A percentile compares a stretch with the other conserved stretches of the same genome.
These are phyloP conservation scores for Crocidura indochinensis DNA, from an alignment of 2,797 vertebrate species.

Conservation along the genomic window DNA sequence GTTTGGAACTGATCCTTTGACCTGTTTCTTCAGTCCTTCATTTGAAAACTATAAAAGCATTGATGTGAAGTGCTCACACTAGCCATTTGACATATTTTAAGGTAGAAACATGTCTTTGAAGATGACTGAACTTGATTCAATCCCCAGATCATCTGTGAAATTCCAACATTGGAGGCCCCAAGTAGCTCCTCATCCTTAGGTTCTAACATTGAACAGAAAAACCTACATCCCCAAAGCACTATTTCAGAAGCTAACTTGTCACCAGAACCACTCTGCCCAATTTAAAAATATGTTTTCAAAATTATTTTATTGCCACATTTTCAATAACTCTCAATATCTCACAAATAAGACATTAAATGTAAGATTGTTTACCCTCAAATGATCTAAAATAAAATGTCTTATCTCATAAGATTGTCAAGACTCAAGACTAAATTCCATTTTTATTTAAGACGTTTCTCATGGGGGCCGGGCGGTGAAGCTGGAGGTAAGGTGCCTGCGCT, in stretches of 20 bases:
- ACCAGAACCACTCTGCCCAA: too few species aligned
- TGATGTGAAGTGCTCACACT: background rate
- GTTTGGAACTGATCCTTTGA: background rate
- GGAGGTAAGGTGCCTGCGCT: too few species aligned
- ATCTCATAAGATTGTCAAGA: slow-evolving; percentile 21
- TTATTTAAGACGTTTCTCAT: slow-evolving; percentile 57
- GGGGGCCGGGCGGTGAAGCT: too few species aligned
- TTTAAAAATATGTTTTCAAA: background rate
- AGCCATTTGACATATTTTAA: background rate
- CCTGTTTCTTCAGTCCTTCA: background rate
- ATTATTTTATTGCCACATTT: background rate
- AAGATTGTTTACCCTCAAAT: background rate
- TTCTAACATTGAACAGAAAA: too few species aligned
- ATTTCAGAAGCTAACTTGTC: too few species aligned
- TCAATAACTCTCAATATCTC: background rate
- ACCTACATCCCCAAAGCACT: too few species aligned
- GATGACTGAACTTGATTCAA: too few species aligned
- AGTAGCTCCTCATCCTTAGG: too few species aligned
- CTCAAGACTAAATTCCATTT: slow-evolving; percentile 60
- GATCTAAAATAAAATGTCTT: slow-evolving; percentile 38
- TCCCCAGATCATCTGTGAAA: too few species aligned
- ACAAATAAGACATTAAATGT: background rate
- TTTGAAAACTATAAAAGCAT: background rate
- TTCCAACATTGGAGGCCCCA: too few species aligned
- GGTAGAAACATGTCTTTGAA: too few species aligned